A percentile compares a stretch with the other conserved stretches of the same genome.
phyloP scores from a whole-genome alignment of 2,113 vertebrate genomes.

The Pampusana beccarii region DNA sequence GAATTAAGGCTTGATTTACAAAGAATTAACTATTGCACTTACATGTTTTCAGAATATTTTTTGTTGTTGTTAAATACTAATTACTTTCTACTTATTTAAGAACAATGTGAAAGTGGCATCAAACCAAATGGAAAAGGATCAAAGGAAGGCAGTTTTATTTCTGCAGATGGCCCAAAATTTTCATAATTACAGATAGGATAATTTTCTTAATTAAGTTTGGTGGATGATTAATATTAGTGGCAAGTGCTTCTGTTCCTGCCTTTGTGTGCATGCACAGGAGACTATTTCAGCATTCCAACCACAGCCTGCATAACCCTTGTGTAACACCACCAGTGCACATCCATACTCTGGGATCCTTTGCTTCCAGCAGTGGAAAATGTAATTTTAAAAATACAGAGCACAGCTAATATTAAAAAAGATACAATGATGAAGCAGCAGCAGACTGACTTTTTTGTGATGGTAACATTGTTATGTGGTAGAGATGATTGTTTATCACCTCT shows the following conservation, averaged over 20 bases:
- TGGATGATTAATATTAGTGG: not conserved
- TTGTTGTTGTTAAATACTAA: not conserved
- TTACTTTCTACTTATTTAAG: conserved; percentile 1
- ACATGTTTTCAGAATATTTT: not conserved
- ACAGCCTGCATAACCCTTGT: not conserved
- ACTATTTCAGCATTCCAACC: not conserved
- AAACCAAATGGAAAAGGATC: conserved; percentile 25
- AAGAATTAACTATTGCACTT: not conserved
- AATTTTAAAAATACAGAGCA: not conserved
- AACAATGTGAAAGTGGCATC: not conserved
- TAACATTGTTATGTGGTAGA: not conserved
- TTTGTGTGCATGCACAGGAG: not conserved
- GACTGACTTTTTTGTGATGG: not conserved
- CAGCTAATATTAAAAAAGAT: not conserved
- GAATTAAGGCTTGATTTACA: not conserved
- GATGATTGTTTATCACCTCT: not conserved
- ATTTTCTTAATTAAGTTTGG: conserved; percentile 27
- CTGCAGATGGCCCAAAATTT: not conserved
- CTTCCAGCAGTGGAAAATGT: not conserved
- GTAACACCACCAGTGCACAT: not conserved
- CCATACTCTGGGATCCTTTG: not conserved
- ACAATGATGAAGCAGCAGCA: not conserved
- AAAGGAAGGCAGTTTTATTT: conserved; percentile 9
- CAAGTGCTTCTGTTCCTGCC: not conserved
- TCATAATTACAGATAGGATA: not conserved